Evolutionary conservation across 2,113 vertebrate species (phyloP), one percentile per base, ranked within the genome.

Genomic region (Grallaria varia): DNA sequence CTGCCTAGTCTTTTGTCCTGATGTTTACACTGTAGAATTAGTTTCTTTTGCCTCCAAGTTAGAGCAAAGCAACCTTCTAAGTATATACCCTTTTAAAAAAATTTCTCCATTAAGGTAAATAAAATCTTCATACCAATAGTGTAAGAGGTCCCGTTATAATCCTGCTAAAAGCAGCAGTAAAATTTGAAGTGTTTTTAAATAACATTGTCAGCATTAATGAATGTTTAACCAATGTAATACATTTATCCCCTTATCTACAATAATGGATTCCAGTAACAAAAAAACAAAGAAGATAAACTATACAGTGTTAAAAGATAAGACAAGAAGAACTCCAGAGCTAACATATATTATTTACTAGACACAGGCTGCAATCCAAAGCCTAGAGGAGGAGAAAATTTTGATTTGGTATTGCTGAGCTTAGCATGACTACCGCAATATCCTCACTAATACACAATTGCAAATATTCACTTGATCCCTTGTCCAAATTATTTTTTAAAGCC

Each of bases 221-320:
- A 85, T 79, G 45, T 60, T 94, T 89, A 93, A 89, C 17, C 64
- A 84, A 21, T 6, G 31, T 72, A 84, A 93, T 84, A 76, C 16
- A 79, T 75, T 56, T 95, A 40, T 63, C 15, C 25, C 20, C 24
- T 89, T 91, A 92, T 94, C 84, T 87, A 63, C 24, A 87, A 37
- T 58, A 95, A 95, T 42, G 37, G 20, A 84, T 30, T 95, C n/a
- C 44, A 56, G 53, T 1, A 87, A 39, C 14, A 91, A 84, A 89
- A 87, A 84, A 35, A 66, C 25, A 84, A 77, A 15, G 17, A 82
- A 95, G 69, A 79, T 95, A 96, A 95, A 67, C 16, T 49, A 60
- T 33, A 44, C 14, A 53, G 44, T 78, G 44, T 64, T 87, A 67
- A 56, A 92, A 95, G 95, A 93, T 94, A 95, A 93, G 76, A 74